These are phyloP conservation scores for Drosophila antonietae DNA, from an alignment of 2,888 invertebrate genomes.

Conservation along the genomic window DNA sequence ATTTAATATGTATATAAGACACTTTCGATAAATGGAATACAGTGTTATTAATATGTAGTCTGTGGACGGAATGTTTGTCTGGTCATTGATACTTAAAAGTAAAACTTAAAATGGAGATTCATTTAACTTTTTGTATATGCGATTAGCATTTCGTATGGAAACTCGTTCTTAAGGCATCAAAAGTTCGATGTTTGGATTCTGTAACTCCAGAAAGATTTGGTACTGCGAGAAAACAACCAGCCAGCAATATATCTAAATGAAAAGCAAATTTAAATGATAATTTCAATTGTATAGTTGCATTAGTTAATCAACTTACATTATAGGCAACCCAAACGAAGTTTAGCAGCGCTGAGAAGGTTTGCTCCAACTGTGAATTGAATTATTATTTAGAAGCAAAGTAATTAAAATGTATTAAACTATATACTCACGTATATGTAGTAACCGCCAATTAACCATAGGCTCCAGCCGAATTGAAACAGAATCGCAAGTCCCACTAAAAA, in stretches of 20 bases:
- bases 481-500: slow-evolving; percentile 88
- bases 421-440: slow-evolving; percentile 95
- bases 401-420: neutral
- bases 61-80: slow-evolving; percentile 56
- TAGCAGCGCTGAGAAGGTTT: slow-evolving; percentile 90
- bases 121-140: neutral
- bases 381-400: neutral
- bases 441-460: slow-evolving; percentile 93
- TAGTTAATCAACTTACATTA: slow-evolving; percentile 86
- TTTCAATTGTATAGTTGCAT: neutral
- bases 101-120: slow-evolving; percentile 17
- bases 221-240: slow-evolving; percentile 94
- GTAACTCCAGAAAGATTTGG: slow-evolving; percentile 91
- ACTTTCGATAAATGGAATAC: slow-evolving; percentile 36
- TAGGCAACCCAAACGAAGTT: slow-evolving; percentile 94
- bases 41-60: slow-evolving; percentile 20
- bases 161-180: slow-evolving; percentile 76
- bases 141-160: neutral
- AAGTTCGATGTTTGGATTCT: slow-evolving; percentile 94
- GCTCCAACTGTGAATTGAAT: slow-evolving; percentile 87
- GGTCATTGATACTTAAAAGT: slow-evolving; percentile 22
- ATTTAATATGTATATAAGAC: slow-evolving; percentile 45
- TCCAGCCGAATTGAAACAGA: slow-evolving; percentile 91
- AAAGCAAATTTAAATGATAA: neutral
- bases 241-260: slow-evolving; percentile 92